Conservation (phyloP, 2,797 vertebrate genomes). For the Vultur gryphus region DNA sequence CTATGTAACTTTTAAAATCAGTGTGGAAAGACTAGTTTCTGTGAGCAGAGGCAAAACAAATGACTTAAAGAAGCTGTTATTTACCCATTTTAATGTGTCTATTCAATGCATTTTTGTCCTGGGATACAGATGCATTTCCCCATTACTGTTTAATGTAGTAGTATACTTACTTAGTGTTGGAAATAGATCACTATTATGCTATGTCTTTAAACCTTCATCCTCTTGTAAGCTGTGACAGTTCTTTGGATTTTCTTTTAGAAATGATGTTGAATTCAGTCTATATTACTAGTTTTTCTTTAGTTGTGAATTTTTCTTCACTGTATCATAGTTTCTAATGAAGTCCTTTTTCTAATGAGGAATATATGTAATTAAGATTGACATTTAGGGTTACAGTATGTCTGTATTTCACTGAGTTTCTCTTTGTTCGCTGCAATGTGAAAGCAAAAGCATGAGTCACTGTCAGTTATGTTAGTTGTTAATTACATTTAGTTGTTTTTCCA, state of each 20-base stretch:
- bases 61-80: not conserved
- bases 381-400: not conserved
- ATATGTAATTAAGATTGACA: not conserved
- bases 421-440: not conserved
- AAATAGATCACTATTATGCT: not conserved
- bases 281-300: not conserved
- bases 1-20: not conserved
- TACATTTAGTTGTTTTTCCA: not conserved
- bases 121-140: not conserved
- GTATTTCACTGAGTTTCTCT: not conserved
- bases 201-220: not conserved
- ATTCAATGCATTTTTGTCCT: not conserved
- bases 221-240: not conserved
- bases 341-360: not conserved
- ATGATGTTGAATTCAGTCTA: not conserved
- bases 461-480: not conserved
- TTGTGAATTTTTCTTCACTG: not conserved
- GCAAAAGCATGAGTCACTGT: not conserved
- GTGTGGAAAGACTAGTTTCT: not conserved
- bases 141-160: not conserved
- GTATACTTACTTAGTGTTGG: not conserved
- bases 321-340: not conserved
- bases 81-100: not conserved
- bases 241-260: not conserved
- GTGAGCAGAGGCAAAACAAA: not conserved